phyloP scores from a whole-genome alignment of 1,140 invertebrate species.

The Plutomurus gul region DNA sequence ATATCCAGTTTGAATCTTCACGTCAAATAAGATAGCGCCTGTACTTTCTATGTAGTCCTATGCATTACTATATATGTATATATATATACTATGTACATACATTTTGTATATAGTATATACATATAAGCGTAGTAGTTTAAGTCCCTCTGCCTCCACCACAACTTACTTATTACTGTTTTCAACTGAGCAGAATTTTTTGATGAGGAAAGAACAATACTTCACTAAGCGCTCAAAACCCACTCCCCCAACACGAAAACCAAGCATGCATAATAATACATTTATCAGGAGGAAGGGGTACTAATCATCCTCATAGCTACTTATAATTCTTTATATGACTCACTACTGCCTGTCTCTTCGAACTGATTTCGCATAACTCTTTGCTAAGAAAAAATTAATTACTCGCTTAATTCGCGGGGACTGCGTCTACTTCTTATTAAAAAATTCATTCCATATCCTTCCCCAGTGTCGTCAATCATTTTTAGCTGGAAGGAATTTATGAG shows the following conservation, averaged over 20 bases:
- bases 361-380: neutral
- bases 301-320: neutral
- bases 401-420: neutral
- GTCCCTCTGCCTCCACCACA: too few species aligned
- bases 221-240: neutral
- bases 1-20: too few species aligned
- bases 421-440: neutral
- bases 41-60: too few species aligned
- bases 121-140: too few species aligned
- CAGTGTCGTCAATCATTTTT: slow-evolving; percentile 27
- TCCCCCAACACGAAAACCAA: neutral
- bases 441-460: slow-evolving; percentile 15
- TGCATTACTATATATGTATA: too few species aligned
- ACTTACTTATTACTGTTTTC: neutral
- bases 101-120: too few species aligned
- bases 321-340: neutral
- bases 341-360: neutral
- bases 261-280: slow-evolving; percentile 9
- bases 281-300: neutral
- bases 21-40: too few species aligned
- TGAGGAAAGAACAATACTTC: slow-evolving; percentile 13
- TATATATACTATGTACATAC: too few species aligned
- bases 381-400: slow-evolving; percentile 22
- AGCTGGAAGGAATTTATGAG: slow-evolving; percentile 18
- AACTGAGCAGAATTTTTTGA: slow-evolving; percentile 7